These are phyloP conservation scores for Salvelinus sp. DNA, from an alignment of 2,113 vertebrate species.

Conservation along the genomic window DNA sequence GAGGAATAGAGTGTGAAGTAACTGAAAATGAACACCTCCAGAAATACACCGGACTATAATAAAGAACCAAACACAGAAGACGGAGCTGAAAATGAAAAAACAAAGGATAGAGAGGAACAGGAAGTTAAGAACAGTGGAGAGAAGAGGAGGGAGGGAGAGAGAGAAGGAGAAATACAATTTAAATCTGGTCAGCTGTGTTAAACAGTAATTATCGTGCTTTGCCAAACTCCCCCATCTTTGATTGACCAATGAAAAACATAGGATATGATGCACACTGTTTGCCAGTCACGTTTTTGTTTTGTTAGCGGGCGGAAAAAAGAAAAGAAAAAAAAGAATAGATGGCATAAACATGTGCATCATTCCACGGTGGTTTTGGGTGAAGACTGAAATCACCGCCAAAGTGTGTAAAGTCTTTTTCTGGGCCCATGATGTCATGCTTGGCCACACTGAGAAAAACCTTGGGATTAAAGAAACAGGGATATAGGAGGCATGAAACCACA, in stretches of 20 bases:
- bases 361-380: constrained; percentile 57
- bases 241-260: constrained; percentile 56
- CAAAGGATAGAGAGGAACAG: neutral
- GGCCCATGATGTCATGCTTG: constrained; percentile 64
- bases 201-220: constrained; percentile 60
- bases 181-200: constrained; percentile 40
- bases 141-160: neutral
- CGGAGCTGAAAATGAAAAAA: neutral
- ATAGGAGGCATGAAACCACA: constrained; percentile 51
- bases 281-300: constrained; percentile 58
- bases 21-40: constrained; percentile 45
- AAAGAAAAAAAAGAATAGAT: constrained; percentile 46
- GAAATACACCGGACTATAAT: constrained; percentile 41
- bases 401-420: constrained; percentile 57
- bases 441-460: constrained; percentile 55
- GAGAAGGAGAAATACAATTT: neutral
- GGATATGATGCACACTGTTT: constrained; percentile 46
- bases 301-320: constrained; percentile 55
- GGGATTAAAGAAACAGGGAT: constrained; percentile 58
- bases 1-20: constrained; percentile 26
- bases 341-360: constrained; percentile 64
- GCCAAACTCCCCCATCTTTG: constrained; percentile 27
- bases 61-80: constrained; percentile 12
- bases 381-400: constrained; percentile 31
- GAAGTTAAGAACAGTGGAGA: neutral